Conservation (phyloP, 2,797 vertebrate genomes). For the Dromococcyx pavoninus region DNA sequence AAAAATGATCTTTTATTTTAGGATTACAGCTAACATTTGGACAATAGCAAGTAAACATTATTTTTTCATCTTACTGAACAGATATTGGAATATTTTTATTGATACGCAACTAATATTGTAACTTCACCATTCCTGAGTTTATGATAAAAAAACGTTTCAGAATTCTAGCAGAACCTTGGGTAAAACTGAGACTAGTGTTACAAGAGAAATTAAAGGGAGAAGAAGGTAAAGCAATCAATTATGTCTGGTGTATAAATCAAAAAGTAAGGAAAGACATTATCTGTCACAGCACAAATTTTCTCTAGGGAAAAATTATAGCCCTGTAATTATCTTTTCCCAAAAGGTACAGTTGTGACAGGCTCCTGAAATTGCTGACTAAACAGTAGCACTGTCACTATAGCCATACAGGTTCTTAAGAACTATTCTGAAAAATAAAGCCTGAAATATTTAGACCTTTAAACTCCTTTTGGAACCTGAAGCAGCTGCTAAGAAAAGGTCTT, state of each 20-base stretch:
- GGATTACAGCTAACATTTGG: background rate
- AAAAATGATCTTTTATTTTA: background rate
- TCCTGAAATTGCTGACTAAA: constrained; percentile 47
- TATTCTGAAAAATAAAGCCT: background rate
- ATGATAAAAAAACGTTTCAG: background rate
- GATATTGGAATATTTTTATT: background rate
- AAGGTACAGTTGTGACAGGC: constrained; percentile 15
- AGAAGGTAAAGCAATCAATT: background rate
- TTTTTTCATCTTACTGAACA: background rate
- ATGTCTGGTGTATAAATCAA: background rate
- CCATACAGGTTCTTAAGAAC: background rate
- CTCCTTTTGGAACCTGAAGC: background rate
- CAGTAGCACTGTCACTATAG: background rate
- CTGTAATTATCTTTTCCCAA: constrained; percentile 23
- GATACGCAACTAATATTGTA: background rate
- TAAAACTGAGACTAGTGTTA: background rate
- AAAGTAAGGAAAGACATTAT: background rate
- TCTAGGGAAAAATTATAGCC: background rate
- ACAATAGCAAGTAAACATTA: background rate
- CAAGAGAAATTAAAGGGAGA: background rate
- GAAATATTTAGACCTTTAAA: background rate
- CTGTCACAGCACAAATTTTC: constrained; percentile 11
- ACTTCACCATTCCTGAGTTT: background rate
- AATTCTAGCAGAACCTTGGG: background rate
- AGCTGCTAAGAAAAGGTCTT: background rate